phyloP scores from a whole-genome alignment of 2,888 invertebrate species.

The Rhopalosiphum nymphaeae region DNA sequence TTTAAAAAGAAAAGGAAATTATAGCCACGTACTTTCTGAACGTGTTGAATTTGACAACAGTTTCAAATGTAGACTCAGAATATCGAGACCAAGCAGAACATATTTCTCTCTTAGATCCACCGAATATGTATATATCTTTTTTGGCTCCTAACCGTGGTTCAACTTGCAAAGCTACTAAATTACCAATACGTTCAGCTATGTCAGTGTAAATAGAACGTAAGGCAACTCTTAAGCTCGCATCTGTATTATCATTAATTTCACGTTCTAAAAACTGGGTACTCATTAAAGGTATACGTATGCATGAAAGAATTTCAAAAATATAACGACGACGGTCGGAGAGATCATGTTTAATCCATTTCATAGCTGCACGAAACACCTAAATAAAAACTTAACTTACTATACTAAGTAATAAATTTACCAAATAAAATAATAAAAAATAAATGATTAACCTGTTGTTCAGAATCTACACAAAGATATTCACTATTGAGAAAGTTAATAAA shows the following conservation, averaged over 20 bases:
- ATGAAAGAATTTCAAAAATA: conserved; percentile 87
- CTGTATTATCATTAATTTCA: conserved; percentile 82
- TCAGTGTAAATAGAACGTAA: conserved; percentile 84
- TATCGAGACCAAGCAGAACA: conserved; percentile 80
- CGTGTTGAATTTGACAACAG: conserved; percentile 86
- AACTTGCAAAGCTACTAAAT: conserved; percentile 80
- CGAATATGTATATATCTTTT: conserved; percentile 88
- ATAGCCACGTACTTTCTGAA: conserved; percentile 75
- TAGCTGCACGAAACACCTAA: conserved; percentile 85
- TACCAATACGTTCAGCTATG: conserved; percentile 73
- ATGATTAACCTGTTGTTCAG: conserved; percentile 83
- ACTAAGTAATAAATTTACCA: not conserved
- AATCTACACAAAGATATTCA: conserved; percentile 88
- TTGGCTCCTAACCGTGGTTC: conserved; percentile 88
- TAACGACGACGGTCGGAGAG: conserved; percentile 82
- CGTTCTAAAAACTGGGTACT: conserved; percentile 84
- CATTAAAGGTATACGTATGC: conserved; percentile 86
- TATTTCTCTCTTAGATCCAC: conserved; percentile 86
- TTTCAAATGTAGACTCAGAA: conserved; percentile 85
- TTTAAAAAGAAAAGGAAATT: not conserved
- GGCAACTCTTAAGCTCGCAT: conserved; percentile 84
- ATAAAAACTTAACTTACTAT: conserved; percentile 11
- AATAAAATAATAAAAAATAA: not conserved
- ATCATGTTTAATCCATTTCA: conserved; percentile 89
- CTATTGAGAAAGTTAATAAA: conserved; percentile 84